Conservation (phyloP, 2,797 vertebrate genomes). For the Gastrophryne carolinensis region DNA sequence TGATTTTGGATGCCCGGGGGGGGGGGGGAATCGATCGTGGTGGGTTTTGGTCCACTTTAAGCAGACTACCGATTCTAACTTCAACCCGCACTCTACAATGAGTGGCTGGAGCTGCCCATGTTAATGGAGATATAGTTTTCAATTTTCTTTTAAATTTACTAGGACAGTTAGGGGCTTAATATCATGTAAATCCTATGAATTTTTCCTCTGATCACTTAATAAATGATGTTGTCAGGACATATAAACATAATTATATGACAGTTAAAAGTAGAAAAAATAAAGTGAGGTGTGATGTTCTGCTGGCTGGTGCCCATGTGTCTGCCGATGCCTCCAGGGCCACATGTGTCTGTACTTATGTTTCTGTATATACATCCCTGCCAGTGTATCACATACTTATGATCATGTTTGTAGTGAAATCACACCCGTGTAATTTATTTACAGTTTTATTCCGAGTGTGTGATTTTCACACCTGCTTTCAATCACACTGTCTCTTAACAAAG, state of each 20-base stretch:
- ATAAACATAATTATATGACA: background rate
- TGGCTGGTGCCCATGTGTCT: background rate
- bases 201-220: no score
- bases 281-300: background rate
- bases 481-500: background rate
- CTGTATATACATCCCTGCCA: slow-evolving; percentile 7
- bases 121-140: no score
- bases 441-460: background rate
- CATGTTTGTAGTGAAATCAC: slow-evolving; percentile 24
- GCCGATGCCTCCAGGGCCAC: background rate
- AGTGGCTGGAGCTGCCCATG: no score
- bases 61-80: no score
- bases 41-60: no score
- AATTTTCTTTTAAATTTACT: no score
- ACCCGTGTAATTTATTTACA: slow-evolving; percentile 29
- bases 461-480: slow-evolving; percentile 24
- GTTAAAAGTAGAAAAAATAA: background rate
- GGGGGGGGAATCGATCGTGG: no score
- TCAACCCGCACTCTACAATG: no score
- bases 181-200: no score
- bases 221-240: no score
- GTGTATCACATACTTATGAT: slow-evolving; percentile 16
- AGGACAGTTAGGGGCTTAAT: no score
- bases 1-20: no score
- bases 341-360: slow-evolving; percentile 28